Evolutionary conservation across 2,888 invertebrate species (phyloP).

Genomic region (Dryobota labecula): DNA sequence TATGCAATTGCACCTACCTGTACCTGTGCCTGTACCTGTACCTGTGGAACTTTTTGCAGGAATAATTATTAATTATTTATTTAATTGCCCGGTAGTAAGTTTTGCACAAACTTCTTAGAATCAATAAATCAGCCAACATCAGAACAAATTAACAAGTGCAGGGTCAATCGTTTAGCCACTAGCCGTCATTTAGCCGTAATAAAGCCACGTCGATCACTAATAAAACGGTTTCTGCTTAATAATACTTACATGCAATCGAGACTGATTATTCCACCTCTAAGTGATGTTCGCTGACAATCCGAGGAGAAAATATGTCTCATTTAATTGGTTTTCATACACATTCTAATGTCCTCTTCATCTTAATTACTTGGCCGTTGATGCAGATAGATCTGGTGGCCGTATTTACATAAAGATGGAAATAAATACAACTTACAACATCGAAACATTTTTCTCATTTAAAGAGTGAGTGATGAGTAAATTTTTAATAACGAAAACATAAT

Average conservation of each 20-base stretch:
- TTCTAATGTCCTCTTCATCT: constrained; percentile 14
- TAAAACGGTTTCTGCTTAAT: constrained; percentile 27
- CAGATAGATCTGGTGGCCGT: not conserved
- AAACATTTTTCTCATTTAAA: not conserved
- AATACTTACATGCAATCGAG: constrained; percentile 30
- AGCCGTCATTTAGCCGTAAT: not conserved
- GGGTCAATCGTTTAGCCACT: constrained; percentile 4
- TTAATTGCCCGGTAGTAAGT: not conserved
- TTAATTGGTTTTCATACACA: constrained; percentile 24
- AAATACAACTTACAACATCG: not conserved
- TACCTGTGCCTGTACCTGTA: too few relatives aligned
- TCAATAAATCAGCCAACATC: not conserved
- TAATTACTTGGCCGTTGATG: constrained; percentile 21
- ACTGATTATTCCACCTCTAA: constrained; percentile 26
- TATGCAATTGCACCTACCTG: too few relatives aligned
- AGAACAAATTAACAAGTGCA: not conserved
- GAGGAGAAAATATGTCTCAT: constrained; percentile 38
- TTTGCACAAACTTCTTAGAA: not conserved
- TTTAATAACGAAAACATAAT: not conserved
- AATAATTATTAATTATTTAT: too few relatives aligned
- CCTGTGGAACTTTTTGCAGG: too few relatives aligned
- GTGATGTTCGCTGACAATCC: constrained; percentile 13
- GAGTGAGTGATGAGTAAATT: not conserved
- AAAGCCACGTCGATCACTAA: not conserved
- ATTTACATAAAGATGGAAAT: not conserved